Conservation (phyloP, 92 coral and sea anemone species). For the Hydrozoanthus gracilis region DNA sequence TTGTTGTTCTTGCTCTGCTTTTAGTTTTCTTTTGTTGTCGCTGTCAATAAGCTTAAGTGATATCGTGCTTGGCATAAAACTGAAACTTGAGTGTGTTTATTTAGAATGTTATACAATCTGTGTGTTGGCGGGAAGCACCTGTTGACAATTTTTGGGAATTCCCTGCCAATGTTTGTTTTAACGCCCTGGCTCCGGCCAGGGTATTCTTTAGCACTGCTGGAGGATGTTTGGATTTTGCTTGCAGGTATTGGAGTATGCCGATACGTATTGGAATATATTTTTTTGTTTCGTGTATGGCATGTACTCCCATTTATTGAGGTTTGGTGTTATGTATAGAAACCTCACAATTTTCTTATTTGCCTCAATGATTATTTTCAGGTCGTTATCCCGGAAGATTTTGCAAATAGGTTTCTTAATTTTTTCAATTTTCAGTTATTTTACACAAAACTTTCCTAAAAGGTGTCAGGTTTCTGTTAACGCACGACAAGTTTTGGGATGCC, state of each 20-base stretch:
- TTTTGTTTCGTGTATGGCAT: too few relatives aligned
- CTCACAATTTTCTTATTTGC: background rate
- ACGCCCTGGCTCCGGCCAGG: background rate
- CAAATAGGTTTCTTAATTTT: too few relatives aligned
- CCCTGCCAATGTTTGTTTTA: background rate
- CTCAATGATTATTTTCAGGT: background rate
- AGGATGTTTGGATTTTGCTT: background rate
- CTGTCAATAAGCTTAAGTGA: background rate
- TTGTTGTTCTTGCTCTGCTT: background rate
- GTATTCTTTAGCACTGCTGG: background rate
- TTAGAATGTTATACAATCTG: too few relatives aligned
- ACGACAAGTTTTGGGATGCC: too few relatives aligned
- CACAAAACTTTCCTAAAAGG: background rate
- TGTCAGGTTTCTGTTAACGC: too few relatives aligned
- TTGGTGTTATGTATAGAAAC: background rate
- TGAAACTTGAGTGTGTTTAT: background rate
- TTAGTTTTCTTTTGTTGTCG: background rate
- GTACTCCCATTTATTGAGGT: background rate
- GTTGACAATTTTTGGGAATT: background rate
- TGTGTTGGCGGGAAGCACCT: background rate
- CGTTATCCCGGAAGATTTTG: background rate
- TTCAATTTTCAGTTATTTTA: background rate
- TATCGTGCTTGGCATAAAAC: slow-evolving; percentile 2
- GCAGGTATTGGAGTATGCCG: background rate
- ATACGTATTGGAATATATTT: too few relatives aligned